Evolutionary conservation across 2,113 vertebrate species (phyloP), one percentile per base, ranked within the genome.

Genomic region (Mormoops blainvillei): DNA sequence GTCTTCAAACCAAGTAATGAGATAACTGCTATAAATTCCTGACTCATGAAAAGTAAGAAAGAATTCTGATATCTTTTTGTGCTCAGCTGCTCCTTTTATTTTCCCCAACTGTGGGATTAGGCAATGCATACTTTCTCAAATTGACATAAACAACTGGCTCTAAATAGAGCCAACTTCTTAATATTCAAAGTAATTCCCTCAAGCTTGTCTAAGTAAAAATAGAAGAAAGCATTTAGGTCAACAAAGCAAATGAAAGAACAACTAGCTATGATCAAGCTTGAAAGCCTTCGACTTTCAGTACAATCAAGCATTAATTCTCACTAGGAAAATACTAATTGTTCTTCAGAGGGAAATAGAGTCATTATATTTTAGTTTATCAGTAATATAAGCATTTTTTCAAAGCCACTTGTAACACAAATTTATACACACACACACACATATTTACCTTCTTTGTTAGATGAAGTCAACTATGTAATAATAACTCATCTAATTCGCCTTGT

Each of bases 241-340:
- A 63, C 54, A 87, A 91, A 96, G 52, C 9, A 95, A 96, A 90
- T 82, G 22, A 86, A 70, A 87, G 67, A 93, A 71, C 16, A 81
- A 58, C 54, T 80, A 82, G 52, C n/a, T 96, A 33, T 82, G 38
- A 73, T 76, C 26, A 89, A 73, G 36, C 36, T 38, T 61, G 73
- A 90, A 93, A 92, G 54, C 13, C 20, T 63, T 58, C 87, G 87
- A 20, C 61, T 20, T 92, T 86, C 77, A 74, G 43, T 36, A 78
- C 24, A 77, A 74, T 81, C 26, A 92, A 92, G 48, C 61, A 80
- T 41, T 77, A n/a, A 87, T 94, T 93, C 48, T 96, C 36, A 77
- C 22, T 50, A 63, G 28, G 48, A 93, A 74, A 91, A 88, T 58
- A 31, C 7, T 43, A 31, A 31, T 73, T 63, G 41, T 86, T 12